Evolutionary conservation across 1,140 invertebrate species (phyloP).

Genomic region (Apis cerana): DNA sequence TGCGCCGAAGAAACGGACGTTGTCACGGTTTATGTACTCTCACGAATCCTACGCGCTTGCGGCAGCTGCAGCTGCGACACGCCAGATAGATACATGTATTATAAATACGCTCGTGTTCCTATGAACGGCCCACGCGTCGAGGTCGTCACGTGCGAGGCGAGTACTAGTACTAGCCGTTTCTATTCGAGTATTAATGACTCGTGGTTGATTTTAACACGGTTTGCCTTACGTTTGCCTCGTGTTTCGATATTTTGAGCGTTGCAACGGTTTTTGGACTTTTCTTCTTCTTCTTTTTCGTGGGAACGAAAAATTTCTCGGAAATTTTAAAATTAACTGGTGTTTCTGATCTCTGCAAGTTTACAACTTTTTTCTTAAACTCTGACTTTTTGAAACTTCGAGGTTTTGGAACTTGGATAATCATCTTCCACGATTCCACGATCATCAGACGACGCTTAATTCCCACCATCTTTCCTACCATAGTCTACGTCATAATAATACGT

Average conservation of each 20-base stretch:
- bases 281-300: too few relatives aligned
- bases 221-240: too few relatives aligned
- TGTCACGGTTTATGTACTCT: constrained; percentile 45
- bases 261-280: too few relatives aligned
- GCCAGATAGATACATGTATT: neutral
- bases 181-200: neutral
- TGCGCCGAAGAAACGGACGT: constrained; percentile 16
- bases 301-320: too few relatives aligned
- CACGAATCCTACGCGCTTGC: constrained; percentile 41
- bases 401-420: neutral
- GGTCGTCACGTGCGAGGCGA: neutral
- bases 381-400: too few relatives aligned
- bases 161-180: neutral
- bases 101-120: neutral
- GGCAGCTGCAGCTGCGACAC: constrained; percentile 43
- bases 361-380: too few relatives aligned
- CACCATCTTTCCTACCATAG: neutral
- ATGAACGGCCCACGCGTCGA: constrained; percentile 16
- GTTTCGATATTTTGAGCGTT: too few relatives aligned
- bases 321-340: too few relatives aligned
- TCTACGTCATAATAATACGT: neutral
- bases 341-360: too few relatives aligned
- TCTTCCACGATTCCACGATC: too few relatives aligned
- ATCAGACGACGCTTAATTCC: neutral
- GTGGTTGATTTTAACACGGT: too few relatives aligned